Conservation (phyloP, 2,888 invertebrate species). For the Octonoba sinensis region DNA sequence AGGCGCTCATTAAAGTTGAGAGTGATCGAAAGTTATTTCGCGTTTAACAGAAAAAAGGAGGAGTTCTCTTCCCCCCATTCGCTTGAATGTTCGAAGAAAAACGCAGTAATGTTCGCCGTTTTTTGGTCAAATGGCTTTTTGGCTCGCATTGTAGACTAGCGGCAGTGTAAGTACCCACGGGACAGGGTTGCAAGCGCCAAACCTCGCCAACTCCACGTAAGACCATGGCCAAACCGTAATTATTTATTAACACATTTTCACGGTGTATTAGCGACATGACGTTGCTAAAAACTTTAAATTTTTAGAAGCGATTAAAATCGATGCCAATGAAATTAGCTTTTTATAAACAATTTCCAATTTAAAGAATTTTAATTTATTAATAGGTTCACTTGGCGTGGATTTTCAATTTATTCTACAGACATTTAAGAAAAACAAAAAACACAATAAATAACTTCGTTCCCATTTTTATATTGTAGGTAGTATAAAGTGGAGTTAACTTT, state of each 20-base stretch:
- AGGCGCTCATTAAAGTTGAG: conserved; percentile 55
- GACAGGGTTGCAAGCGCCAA: conserved; percentile 17
- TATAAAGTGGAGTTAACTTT: no score
- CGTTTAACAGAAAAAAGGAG: conserved; percentile 55
- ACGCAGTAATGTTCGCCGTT: conserved; percentile 41
- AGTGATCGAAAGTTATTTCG: conserved; percentile 60
- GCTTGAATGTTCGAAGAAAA: conserved; percentile 42
- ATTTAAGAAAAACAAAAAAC: neutral
- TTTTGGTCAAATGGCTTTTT: conserved; percentile 41
- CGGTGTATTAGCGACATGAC: no score
- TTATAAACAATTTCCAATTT: no score
- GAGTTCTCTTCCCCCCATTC: conserved; percentile 38
- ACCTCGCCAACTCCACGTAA: neutral
- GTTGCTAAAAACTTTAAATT: no score
- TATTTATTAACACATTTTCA: no score
- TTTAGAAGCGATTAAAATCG: no score
- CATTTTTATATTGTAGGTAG: no score
- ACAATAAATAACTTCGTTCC: neutral
- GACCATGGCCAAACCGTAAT: no score
- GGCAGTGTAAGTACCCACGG: conserved; percentile 14
- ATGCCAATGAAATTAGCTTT: no score
- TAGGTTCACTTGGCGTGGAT: no score
- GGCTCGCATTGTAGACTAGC: conserved; percentile 22
- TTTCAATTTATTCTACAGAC: no score
- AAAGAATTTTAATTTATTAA: no score